Percentiles rank a stretch among this genome's conserved stretches.
Evolutionary conservation across 1,140 invertebrate species (phyloP).

Genomic region (Lerema accius): DNA sequence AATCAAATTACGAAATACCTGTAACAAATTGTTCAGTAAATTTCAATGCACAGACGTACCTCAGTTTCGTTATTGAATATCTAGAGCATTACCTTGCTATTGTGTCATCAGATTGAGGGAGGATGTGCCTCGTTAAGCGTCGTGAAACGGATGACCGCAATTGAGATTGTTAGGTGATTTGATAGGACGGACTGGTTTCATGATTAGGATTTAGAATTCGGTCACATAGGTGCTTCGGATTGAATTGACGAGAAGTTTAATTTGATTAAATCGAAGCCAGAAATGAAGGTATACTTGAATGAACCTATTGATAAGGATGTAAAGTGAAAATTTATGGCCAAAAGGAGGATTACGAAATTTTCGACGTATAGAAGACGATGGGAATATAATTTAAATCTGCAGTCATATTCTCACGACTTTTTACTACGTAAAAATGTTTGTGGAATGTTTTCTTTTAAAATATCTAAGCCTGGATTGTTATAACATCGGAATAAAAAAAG

Average conservation of each 20-base stretch:
- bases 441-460: too few species aligned
- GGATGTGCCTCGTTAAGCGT: constrained; percentile 51
- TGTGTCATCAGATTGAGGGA: constrained; percentile 38
- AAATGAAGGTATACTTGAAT: background rate
- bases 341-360: too few species aligned
- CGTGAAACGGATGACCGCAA: constrained; percentile 48
- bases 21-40: too few species aligned
- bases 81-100: constrained; percentile 23
- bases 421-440: too few species aligned
- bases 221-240: constrained; percentile 23
- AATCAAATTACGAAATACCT: too few species aligned
- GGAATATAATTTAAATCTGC: too few species aligned
- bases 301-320: too few species aligned
- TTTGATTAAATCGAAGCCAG: background rate
- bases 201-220: constrained; percentile 30
- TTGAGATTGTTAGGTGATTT: constrained; percentile 48
- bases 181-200: constrained; percentile 23
- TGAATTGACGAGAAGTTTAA: constrained; percentile 5
- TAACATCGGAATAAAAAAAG: too few species aligned
- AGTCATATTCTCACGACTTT: too few species aligned
- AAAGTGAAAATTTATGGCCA: too few species aligned
- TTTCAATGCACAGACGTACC: background rate
- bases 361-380: too few species aligned
- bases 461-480: too few species aligned
- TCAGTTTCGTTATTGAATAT: constrained; percentile 10